Conservation (phyloP, 2,797 vertebrate genomes). For the Sarcophilus harrisii region DNA sequence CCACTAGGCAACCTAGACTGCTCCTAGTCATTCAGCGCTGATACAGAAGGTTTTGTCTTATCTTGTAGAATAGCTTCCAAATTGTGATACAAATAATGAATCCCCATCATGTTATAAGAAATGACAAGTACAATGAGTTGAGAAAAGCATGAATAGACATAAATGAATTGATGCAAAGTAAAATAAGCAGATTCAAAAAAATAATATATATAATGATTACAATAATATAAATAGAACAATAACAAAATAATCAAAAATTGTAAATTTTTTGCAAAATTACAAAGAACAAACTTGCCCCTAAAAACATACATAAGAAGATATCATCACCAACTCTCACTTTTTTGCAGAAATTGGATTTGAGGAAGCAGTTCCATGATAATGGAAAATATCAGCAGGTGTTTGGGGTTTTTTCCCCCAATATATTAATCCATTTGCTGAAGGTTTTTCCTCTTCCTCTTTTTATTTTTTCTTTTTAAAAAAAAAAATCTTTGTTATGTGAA, state of each 20-base stretch:
- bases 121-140: not conserved
- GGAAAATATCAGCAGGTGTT: too few species aligned
- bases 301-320: not conserved
- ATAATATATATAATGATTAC: not conserved
- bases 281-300: not conserved
- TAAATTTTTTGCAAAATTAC: not conserved
- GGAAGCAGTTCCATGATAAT: not conserved
- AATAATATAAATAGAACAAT: not conserved
- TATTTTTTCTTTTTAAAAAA: not conserved
- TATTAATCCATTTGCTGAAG: not conserved
- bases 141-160: not conserved
- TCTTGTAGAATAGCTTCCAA: not conserved
- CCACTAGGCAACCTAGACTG: not conserved
- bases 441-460: not conserved
- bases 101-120: not conserved
- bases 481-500: not conserved
- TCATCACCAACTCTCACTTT: not conserved
- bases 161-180: not conserved
- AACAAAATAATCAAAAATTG: not conserved
- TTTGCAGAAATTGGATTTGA: not conserved
- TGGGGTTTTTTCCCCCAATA: not conserved
- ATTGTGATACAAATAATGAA: not conserved
- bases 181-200: not conserved
- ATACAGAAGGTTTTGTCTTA: not conserved
- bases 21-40: not conserved